Evolutionary conservation across 64 coral and sea anemone genomes (phyloP), one percentile per base, ranked within the genome.

Genomic region (Catalaphyllia jardinei): DNA sequence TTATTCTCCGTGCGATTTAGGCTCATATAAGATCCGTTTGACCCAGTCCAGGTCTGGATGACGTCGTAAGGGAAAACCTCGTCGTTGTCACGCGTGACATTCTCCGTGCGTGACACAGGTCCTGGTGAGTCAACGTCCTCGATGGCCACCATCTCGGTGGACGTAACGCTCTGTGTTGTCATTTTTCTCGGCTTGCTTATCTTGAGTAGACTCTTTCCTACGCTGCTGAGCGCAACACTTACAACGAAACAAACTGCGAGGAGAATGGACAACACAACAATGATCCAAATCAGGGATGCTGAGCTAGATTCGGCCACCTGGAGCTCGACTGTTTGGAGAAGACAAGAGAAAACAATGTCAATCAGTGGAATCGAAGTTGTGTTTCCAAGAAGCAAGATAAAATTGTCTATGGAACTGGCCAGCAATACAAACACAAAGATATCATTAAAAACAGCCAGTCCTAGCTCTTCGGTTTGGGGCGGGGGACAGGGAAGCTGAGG

Each of bases 51-150:
- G 25, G 81, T n/a, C 42, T 15, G 22, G 12, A 42, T 24, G 4
- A 85, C 81, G 19, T 67, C 35, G 15, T 85, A 85, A 15, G 81
- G 81, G 62, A 85, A 85, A 39, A 85, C 81, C 33, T 85, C 81
- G 4, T 85, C 81, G 19, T 50, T 35, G 22, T 71, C 11, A 25
- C 65, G 62, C 81, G 81, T 71, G 20, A 71, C 63, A 69, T 49
- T 64, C 20, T 51, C 62, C 4, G 81, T 69, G 33, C 8, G 61
- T 82, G 25, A 63, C 79, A 62, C 29, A 62, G 59, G 10, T 4
- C 60, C 15, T 35, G 79, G 25, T 11, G 62, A 69, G 7, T 51
- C 81, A 16, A 20, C 31, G 3, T 71, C 62, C 12, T 85, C 81
- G 33, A 85, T 12, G n/a, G 81, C 11, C 10, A 57, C 65, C 39